These are phyloP conservation scores for Ochlodes sylvanus DNA, from an alignment of 2,888 invertebrate genomes.

Conservation along the genomic window DNA sequence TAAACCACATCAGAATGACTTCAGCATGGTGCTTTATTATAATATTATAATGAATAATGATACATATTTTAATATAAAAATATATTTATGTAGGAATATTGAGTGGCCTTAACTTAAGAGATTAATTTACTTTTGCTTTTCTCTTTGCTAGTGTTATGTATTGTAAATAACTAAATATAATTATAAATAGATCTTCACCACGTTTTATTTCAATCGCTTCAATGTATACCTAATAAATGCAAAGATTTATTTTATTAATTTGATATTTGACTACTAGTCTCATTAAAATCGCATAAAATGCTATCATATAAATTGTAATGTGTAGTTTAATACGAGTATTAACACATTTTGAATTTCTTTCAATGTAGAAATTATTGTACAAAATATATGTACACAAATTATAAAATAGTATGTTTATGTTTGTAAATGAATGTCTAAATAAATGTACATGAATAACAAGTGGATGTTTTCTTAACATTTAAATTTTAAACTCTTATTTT, in stretches of 20 bases:
- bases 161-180: conserved; percentile 72
- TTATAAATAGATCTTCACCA: conserved; percentile 56
- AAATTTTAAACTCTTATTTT: too few relatives aligned
- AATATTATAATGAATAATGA: conserved; percentile 43
- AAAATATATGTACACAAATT: conserved; percentile 77
- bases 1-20: conserved; percentile 4
- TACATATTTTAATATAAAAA: conserved; percentile 61
- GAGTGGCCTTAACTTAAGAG: conserved; percentile 69
- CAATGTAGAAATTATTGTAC: conserved; percentile 67
- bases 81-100: conserved; percentile 51
- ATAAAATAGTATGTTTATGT: conserved; percentile 73
- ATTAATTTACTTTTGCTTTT: conserved; percentile 47
- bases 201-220: conserved; percentile 50
- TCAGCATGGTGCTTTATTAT: conserved; percentile 38
- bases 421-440: conserved; percentile 80
- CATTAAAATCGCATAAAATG: conserved; percentile 76
- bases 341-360: conserved; percentile 62
- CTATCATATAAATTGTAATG: conserved; percentile 57
- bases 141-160: conserved; percentile 56
- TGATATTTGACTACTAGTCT: conserved; percentile 73
- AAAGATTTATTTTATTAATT: conserved; percentile 64
- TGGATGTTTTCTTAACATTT: not conserved
- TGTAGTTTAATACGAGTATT: conserved; percentile 65
- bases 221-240: conserved; percentile 59
- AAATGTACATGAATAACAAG: conserved; percentile 65